These are phyloP conservation scores for Urechis unicinctus DNA, from an alignment of 2,888 invertebrate species.

Conservation along the genomic window DNA sequence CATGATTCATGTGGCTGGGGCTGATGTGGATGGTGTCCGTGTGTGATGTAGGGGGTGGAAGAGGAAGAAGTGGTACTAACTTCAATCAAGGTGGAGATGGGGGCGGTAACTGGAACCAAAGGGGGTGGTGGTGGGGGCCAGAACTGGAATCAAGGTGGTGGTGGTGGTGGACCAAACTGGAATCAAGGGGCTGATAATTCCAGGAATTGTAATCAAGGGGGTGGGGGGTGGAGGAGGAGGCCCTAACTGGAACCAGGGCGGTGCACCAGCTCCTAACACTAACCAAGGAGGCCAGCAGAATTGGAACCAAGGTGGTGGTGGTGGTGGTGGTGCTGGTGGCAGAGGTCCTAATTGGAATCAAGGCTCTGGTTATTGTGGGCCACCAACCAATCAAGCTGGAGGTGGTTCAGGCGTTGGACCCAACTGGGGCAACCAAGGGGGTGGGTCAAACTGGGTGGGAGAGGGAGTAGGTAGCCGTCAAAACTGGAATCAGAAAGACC, in stretches of 20 bases:
- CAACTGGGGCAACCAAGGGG: constrained; percentile 22
- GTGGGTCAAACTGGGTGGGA: constrained; percentile 12
- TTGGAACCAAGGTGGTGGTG: no score
- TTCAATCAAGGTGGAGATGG: constrained; percentile 6
- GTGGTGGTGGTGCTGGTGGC: constrained; percentile 16
- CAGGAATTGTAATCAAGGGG: not conserved
- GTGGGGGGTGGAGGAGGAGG: constrained; percentile 6
- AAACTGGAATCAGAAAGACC: constrained; percentile 17
- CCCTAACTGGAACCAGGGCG: constrained; percentile 14
- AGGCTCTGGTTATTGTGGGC: constrained; percentile 24
- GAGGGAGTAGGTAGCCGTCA: constrained; percentile 9
- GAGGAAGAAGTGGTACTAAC: not conserved
- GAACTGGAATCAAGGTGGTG: constrained; percentile 5
- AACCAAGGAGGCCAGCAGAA: constrained; percentile 16
- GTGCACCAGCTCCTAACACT: constrained; percentile 21
- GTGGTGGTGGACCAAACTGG: constrained; percentile 11
- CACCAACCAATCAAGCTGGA: no score
- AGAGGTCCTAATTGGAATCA: constrained; percentile 23
- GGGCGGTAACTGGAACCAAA: constrained; percentile 34
- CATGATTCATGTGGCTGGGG: constrained; percentile 24
- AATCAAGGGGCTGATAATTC: not conserved
- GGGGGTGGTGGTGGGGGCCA: constrained; percentile 18
- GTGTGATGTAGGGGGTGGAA: no score
- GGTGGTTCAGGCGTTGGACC: constrained; percentile 23
- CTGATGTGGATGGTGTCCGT: no score